Base-by-base conservation (phyloP, 2,888 invertebrate species). In the Melinaea menophilus region DNA sequence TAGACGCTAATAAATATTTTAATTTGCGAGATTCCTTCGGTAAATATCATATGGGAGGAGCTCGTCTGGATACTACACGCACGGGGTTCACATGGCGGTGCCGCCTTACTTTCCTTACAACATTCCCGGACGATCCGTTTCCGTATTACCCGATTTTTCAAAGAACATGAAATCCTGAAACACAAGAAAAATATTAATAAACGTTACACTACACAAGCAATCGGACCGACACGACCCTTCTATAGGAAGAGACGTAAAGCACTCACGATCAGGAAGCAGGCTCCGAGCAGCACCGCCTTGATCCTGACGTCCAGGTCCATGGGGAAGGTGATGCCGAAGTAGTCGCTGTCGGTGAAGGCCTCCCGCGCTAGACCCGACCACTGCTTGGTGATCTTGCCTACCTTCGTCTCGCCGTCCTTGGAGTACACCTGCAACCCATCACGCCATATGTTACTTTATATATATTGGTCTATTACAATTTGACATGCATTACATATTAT, bases 261-360 rank as follows among this genome's bases (percentile, higher is more conserved):
- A 93, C 94, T 93, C 90, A 96, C 96, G 80, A 96, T 95, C 59
- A 96, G 89, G 82, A 96, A 94, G 78, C 95, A 94, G 33, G 95
- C 95, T 60, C 95, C 96, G 35, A 96, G 82, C 77, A 96, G 91
- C 5, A 95, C 94, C 0, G 95, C 96, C 79, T 96, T 96, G 90
- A 96, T 94, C 81, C 94, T 93, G 55, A 95, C 95, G 80, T 97
- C 97, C 77, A 98, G 88, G 83, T 98, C 97, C 91, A 95, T 91
- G 0, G 98, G 98, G 82, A 98, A 98, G n/a, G 93, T 93, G 66
- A 98, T 94, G 35, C 97, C 97, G 83, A 98, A 98, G 83, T 94
- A 94, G 82, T 98, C 97, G 0, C 96, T 92, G 85, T 97, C 96
- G 0, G 97, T 96, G 80, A 97, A 97, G 65, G 93, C 85, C 88